Percentiles rank a stretch among this genome's conserved stretches.
These are phyloP conservation scores for Corynorhinus townsendii DNA, from an alignment of 2,113 vertebrate species.

Conservation along the genomic window DNA sequence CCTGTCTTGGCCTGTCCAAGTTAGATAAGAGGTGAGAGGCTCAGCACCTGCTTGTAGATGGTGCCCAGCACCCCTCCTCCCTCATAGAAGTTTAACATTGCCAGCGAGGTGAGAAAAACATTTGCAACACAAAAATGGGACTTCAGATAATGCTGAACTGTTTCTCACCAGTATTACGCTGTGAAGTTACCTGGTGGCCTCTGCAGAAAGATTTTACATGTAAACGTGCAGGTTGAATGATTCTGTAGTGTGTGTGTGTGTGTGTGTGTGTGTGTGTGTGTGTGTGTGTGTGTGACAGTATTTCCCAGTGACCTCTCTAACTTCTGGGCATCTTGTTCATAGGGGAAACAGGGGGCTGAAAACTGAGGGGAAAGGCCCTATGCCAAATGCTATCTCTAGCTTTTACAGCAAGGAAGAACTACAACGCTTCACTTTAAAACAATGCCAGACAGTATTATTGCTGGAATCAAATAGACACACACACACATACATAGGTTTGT, in stretches of 20 bases:
- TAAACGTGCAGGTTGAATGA: slow-evolving; percentile 65
- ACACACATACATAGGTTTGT: not conserved
- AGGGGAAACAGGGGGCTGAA: not conserved
- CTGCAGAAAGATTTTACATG: slow-evolving; percentile 68
- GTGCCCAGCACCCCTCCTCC: not conserved
- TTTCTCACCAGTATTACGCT: slow-evolving; percentile 64
- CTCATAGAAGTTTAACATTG: slow-evolving; percentile 65
- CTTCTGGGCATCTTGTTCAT: not conserved
- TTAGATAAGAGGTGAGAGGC: slow-evolving; percentile 17
- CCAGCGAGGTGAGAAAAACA: slow-evolving; percentile 62
- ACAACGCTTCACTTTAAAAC: not conserved
- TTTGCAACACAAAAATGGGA: slow-evolving; percentile 63
- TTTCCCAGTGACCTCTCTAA: not conserved
- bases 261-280: not conserved
- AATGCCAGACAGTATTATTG: not conserved
- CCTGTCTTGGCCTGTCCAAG: slow-evolving; percentile 62
- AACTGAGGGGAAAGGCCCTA: not conserved
- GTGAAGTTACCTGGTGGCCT: slow-evolving; percentile 55
- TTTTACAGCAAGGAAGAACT: not conserved
- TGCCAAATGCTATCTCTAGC: not conserved
- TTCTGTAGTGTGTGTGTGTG: slow-evolving; percentile 22
- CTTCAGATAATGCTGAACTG: slow-evolving; percentile 76
- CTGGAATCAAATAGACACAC: not conserved
- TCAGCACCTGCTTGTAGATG: not conserved
- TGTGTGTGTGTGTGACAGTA: not conserved